These are phyloP conservation scores for Eucidaris tribuloides DNA, from an alignment of 35 echinoderm and acorn worm genomes.

Conservation along the genomic window DNA sequence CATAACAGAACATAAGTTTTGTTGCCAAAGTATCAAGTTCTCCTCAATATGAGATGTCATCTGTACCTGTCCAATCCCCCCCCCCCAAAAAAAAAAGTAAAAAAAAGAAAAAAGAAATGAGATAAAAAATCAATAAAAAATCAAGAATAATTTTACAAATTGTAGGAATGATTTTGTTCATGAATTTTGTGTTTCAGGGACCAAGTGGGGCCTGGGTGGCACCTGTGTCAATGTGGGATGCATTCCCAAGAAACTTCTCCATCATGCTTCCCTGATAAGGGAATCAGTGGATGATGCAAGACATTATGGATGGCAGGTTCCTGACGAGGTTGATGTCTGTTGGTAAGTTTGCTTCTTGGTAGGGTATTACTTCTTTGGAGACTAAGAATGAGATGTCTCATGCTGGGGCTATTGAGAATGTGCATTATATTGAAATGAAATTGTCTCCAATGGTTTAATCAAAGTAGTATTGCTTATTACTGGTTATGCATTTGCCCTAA, in stretches of 20 bases:
- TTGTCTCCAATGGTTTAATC: no score
- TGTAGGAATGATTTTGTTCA: neutral
- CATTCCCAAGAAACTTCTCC: conserved; percentile 96
- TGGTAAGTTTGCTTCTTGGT: no score
- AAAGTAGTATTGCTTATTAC: no score
- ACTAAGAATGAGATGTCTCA: no score
- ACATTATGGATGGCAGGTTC: conserved; percentile 86
- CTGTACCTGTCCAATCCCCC: no score
- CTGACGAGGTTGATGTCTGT: conserved; percentile 32
- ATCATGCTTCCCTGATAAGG: conserved; percentile 81
- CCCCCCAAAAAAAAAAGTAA: no score
- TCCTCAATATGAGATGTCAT: neutral
- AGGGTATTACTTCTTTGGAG: no score
- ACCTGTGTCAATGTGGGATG: conserved; percentile 98
- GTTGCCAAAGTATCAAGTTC: neutral
- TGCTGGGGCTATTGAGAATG: no score
- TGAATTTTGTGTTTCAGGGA: conserved; percentile 19
- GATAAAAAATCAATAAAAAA: neutral
- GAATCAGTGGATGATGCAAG: conserved; percentile 72
- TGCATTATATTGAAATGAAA: no score
- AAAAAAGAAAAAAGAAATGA: neutral
- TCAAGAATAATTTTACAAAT: neutral
- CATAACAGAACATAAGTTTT: neutral
- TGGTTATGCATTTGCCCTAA: no score
- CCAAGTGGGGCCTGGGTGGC: conserved; percentile 82